phyloP scores from a whole-genome alignment of 2,113 vertebrate species.

The Elephas maximus region DNA sequence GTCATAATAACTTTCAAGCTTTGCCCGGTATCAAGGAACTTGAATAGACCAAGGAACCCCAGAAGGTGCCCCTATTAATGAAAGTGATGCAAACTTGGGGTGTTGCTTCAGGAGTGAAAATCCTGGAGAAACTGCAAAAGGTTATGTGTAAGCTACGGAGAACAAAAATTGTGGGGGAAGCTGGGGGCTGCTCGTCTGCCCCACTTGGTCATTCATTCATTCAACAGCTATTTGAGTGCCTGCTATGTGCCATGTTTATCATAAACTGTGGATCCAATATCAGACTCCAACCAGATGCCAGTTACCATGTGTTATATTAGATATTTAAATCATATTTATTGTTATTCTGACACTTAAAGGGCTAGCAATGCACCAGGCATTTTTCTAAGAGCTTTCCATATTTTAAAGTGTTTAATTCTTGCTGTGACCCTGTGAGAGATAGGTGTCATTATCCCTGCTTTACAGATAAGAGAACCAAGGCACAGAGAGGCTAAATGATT shows the following conservation, averaged over 20 bases:
- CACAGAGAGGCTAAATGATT: background rate
- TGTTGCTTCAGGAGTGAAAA: background rate
- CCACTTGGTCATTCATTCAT: background rate
- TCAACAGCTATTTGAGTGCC: background rate
- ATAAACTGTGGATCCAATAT: background rate
- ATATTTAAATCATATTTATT: background rate
- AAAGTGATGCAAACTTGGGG: background rate
- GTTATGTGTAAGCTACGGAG: background rate
- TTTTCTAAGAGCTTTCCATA: background rate
- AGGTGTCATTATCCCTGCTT: background rate
- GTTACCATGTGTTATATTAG: background rate
- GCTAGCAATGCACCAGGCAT: background rate
- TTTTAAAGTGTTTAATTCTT: slow-evolving; percentile 2
- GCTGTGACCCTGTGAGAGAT: background rate
- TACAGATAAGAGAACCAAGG: background rate
- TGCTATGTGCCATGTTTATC: background rate
- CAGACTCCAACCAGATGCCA: background rate
- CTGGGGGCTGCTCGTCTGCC: too few species aligned
- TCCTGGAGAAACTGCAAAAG: background rate
- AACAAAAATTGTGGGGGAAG: background rate
- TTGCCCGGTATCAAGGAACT: background rate
- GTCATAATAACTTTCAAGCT: background rate
- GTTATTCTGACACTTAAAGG: background rate
- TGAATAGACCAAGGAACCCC: background rate
- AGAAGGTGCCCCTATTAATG: background rate